phyloP scores from a whole-genome alignment of 2,888 invertebrate species.

The Nymphalis urticae region DNA sequence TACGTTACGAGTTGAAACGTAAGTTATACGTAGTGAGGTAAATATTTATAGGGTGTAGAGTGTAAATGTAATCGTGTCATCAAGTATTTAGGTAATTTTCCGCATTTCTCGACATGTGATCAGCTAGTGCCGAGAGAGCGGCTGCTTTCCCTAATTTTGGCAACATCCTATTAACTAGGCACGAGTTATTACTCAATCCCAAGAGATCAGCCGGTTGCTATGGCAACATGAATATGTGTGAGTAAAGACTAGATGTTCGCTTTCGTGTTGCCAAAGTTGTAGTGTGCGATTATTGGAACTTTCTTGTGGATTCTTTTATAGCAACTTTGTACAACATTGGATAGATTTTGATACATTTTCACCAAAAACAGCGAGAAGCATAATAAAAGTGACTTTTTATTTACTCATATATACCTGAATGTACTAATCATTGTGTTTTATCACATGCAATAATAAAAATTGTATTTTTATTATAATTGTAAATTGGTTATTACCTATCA shows the following conservation, averaged over 20 bases:
- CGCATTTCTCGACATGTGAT: constrained; percentile 65
- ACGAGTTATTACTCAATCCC: constrained; percentile 68
- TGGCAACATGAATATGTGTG: constrained; percentile 59
- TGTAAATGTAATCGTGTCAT: constrained; percentile 50
- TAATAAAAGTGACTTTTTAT: not conserved
- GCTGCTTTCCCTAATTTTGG: constrained; percentile 72
- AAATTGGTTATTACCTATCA: too few species aligned
- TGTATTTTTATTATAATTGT: too few species aligned
- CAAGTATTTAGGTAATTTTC: constrained; percentile 73
- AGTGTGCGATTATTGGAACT: constrained; percentile 61
- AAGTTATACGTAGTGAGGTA: constrained; percentile 45
- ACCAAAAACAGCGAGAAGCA: not conserved
- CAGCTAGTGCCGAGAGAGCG: constrained; percentile 64
- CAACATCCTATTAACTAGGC: constrained; percentile 73
- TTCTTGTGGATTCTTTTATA: constrained; percentile 64
- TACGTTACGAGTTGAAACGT: constrained; percentile 39
- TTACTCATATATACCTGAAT: too few species aligned
- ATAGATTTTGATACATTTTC: constrained; percentile 25
- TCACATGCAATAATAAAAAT: too few species aligned
- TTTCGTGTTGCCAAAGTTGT: constrained; percentile 59
- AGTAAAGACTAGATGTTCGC: constrained; percentile 51
- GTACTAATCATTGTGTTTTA: too few species aligned
- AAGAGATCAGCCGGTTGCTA: constrained; percentile 63
- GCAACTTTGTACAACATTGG: constrained; percentile 16
- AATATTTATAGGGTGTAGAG: constrained; percentile 55